Evolutionary conservation across 2,797 vertebrate species (phyloP), one percentile per base, ranked within the genome.

Genomic region (Poeciliopsis infans): DNA sequence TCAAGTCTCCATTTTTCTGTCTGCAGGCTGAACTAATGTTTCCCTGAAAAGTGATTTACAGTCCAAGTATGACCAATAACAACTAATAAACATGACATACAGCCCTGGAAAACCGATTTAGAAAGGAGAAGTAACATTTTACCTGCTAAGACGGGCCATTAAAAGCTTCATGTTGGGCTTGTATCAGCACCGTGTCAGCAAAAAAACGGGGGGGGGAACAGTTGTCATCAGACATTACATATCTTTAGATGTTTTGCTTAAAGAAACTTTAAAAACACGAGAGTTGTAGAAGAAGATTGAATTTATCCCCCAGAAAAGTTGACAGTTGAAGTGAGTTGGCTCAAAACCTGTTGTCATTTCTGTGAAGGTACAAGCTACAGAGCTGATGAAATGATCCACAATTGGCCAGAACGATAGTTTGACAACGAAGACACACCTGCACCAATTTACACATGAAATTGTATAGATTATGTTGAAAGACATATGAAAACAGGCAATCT

Each of bases 41-140:
- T 89, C 83, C 49, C 72, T 75, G 5, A 59, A 55, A 59, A 53
- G 74, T 89, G 91, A 93, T 93, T 90, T 90, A 91, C 53, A 75
- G 59, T 77, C 78, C 85, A 71, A 83, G 64, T 31, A 89, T 85
- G 89, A 90, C 83, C 81, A 85, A 90, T 89, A 92, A 81, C 75
- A 86, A 88, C 76, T 16, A 85, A 81, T 83, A 86, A 88, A 92
- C 84, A 85, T 87, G 77, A 89, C 78, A 77, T 83, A 77, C 20
- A 43, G 74, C 74, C 47, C 75, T 76, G 83, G 81, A 91, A 86
- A 91, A 88, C 81, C 66, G 72, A 79, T 83, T 90, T 57, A 25
- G 74, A 81, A 80, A 75, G 72, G 61, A 86, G 84, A 84, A 85
- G 76, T 57, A 86, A 82, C 80, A 77, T 87, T 46, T 80, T 64